These are phyloP conservation scores for Cyanoramphus novaezelandiae DNA, from an alignment of 2,113 vertebrate genomes.

Conservation along the genomic window DNA sequence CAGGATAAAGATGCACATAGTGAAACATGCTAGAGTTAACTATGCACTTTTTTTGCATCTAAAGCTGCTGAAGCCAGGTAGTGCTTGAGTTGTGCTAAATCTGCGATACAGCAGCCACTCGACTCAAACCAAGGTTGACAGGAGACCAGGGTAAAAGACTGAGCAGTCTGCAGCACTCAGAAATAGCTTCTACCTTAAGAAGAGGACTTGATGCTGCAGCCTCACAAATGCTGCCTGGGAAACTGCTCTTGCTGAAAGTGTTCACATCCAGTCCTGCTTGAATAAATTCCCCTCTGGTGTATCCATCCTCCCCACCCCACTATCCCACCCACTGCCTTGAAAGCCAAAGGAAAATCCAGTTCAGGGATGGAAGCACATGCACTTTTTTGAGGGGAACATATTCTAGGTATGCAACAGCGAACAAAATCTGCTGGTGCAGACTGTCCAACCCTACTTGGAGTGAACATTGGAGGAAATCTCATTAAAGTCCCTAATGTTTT, in stretches of 20 bases:
- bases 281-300: neutral
- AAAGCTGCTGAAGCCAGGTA: neutral
- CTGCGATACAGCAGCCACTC: neutral
- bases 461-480: accelerated
- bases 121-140: neutral
- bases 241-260: neutral
- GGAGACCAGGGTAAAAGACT: neutral
- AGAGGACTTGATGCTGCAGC: neutral
- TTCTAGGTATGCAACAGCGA: neutral
- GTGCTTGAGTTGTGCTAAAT: neutral
- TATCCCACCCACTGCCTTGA: neutral
- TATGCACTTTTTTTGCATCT: neutral
- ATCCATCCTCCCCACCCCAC: neutral
- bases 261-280: neutral
- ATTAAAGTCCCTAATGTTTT: neutral
- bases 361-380: neutral
- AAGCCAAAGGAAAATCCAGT: neutral
- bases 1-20: neutral
- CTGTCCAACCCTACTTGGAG: neutral
- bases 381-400: neutral
- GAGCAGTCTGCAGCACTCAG: neutral
- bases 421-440: neutral
- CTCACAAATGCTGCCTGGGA: neutral
- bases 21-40: neutral
- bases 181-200: neutral